Percentiles rank a stretch among this genome's conserved stretches.
Evolutionary conservation across 1,140 invertebrate genomes (phyloP).

Genomic region (Heliconius hewitsoni): DNA sequence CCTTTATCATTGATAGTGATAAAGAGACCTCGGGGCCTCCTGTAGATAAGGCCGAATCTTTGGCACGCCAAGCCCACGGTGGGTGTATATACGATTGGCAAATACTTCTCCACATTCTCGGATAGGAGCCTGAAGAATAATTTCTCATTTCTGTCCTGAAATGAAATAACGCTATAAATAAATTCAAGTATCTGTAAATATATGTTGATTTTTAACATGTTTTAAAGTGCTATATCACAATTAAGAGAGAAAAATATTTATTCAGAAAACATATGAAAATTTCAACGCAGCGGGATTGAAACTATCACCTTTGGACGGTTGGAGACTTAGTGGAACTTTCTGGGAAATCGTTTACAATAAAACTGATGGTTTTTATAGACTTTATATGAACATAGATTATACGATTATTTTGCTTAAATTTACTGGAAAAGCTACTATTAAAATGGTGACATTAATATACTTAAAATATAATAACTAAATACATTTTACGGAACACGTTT

Average conservation of each 20-base stretch:
- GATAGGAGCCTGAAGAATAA: constrained; percentile 95
- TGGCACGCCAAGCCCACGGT: constrained; percentile 97
- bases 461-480: too few relatives aligned
- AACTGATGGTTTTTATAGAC: background rate
- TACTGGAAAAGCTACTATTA: too few relatives aligned
- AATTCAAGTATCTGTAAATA: constrained; percentile 34
- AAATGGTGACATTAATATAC: too few relatives aligned
- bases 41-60: constrained; percentile 95
- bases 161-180: constrained; percentile 29
- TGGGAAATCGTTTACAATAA: background rate
- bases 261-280: background rate
- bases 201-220: background rate
- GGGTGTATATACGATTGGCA: constrained; percentile 96
- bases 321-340: background rate
- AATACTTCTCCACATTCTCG: constrained; percentile 93
- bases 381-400: too few relatives aligned
- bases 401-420: too few relatives aligned
- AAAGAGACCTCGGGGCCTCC: constrained; percentile 95
- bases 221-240: background rate
- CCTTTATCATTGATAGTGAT: constrained; percentile 98
- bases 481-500: too few relatives aligned
- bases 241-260: background rate
- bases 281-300: background rate
- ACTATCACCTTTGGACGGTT: background rate
- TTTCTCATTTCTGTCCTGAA: constrained; percentile 92